phyloP scores from a whole-genome alignment of 2,888 invertebrate genomes.

The Lasioglossum pauxillum region DNA sequence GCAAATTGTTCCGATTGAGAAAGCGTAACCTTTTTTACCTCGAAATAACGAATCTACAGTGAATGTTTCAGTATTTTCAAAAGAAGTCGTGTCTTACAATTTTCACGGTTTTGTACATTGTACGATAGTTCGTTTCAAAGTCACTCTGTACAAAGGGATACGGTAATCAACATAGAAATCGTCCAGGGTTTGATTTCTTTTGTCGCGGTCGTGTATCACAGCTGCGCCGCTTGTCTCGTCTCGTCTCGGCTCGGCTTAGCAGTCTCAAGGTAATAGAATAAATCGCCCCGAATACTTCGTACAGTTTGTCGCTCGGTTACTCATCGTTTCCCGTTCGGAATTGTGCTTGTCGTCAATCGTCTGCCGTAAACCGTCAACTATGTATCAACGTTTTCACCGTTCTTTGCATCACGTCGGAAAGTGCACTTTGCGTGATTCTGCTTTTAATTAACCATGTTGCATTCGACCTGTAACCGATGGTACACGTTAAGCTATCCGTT shows the following conservation, averaged over 20 bases:
- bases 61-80: not conserved
- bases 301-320: conserved; percentile 23
- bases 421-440: conserved; percentile 14
- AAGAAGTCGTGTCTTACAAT: not conserved
- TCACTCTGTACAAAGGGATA: not conserved
- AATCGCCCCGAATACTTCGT: conserved; percentile 16
- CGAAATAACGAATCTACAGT: not conserved
- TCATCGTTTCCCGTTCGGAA: not conserved
- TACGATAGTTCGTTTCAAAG: not conserved
- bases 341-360: not conserved
- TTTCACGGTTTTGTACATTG: not conserved
- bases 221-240: not conserved
- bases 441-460: conserved; percentile 9
- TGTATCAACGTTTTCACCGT: not conserved
- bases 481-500: too few species aligned
- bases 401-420: conserved; percentile 1
- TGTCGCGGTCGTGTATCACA: not conserved
- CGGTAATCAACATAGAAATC: not conserved
- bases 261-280: conserved; percentile 9
- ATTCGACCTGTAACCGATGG: not conserved
- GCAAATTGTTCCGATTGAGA: conserved; percentile 57
- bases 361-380: not conserved
- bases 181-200: not conserved
- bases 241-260: not conserved
- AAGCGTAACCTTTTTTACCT: not conserved